Conservation (phyloP, 2,113 vertebrate genomes). For the Maccullochella peelii region DNA sequence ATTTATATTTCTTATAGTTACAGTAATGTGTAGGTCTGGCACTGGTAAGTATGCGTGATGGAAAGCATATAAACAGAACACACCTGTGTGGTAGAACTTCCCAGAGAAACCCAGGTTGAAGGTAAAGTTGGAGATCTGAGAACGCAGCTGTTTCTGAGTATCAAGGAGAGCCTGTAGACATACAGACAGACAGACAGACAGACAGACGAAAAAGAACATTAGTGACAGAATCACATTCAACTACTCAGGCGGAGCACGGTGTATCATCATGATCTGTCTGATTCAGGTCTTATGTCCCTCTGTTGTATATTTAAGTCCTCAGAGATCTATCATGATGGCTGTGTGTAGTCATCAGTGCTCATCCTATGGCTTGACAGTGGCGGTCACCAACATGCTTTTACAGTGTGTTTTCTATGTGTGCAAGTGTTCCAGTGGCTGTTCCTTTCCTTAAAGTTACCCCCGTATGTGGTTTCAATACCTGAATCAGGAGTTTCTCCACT, state of each 20-base stretch:
- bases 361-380: constrained; percentile 15
- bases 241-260: not conserved
- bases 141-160: constrained; percentile 81
- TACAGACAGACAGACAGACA: not conserved
- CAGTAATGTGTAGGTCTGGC: not conserved
- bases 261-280: constrained; percentile 9
- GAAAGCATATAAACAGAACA: constrained; percentile 11
- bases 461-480: constrained; percentile 57
- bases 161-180: constrained; percentile 80
- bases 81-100: constrained; percentile 86
- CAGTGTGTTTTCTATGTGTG: not conserved
- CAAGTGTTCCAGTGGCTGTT: constrained; percentile 15
- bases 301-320: constrained; percentile 47
- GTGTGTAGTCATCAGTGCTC: constrained; percentile 6
- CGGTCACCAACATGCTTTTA: constrained; percentile 7
- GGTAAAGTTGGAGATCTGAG: constrained; percentile 84
- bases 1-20: not conserved
- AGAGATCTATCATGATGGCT: constrained; percentile 1
- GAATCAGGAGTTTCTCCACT: constrained; percentile 86
- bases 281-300: constrained; percentile 34
- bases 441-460: constrained; percentile 46
- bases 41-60: not conserved
- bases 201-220: not conserved
- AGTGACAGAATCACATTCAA: constrained; percentile 7
- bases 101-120: constrained; percentile 86